These are phyloP conservation scores for Hylaeus volcanicus DNA, from an alignment of 1,140 invertebrate genomes.

Conservation along the genomic window DNA sequence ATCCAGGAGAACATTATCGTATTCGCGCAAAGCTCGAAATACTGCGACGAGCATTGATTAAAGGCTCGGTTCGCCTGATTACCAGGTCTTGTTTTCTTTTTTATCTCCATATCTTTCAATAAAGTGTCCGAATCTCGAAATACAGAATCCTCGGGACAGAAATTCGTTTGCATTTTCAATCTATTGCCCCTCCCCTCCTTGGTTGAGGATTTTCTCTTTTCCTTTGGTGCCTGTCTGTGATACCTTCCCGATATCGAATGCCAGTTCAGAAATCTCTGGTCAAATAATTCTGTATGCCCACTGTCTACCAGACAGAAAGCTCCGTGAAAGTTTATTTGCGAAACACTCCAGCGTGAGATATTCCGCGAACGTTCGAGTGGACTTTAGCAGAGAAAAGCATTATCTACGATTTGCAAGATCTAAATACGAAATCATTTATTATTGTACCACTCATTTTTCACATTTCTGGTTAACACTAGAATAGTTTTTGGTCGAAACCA, in stretches of 20 bases:
- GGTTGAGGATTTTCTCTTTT: background rate
- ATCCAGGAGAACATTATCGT: too few relatives aligned
- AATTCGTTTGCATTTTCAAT: slow-evolving; percentile 11
- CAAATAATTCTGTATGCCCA: slow-evolving; percentile 1
- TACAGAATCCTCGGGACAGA: background rate
- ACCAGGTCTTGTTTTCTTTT: background rate
- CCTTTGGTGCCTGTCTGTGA: background rate
- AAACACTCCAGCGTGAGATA: background rate
- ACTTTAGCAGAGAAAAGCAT: too few relatives aligned
- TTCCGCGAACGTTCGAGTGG: too few relatives aligned
- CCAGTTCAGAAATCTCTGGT: slow-evolving; percentile 12
- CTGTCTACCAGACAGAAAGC: background rate
- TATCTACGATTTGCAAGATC: too few relatives aligned
- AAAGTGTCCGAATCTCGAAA: too few relatives aligned
- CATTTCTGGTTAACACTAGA: too few relatives aligned
- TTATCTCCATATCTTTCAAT: background rate
- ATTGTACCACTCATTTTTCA: too few relatives aligned
- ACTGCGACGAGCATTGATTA: too few relatives aligned
- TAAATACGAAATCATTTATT: too few relatives aligned
- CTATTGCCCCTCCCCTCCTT: background rate
- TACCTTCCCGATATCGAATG: background rate
- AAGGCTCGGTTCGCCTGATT: too few relatives aligned
- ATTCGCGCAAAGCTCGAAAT: too few relatives aligned
- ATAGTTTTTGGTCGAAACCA: too few relatives aligned
- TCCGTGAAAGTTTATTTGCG: background rate